These are phyloP conservation scores for Drosophila setifemur DNA, from an alignment of 1,140 invertebrate genomes.

Conservation along the genomic window DNA sequence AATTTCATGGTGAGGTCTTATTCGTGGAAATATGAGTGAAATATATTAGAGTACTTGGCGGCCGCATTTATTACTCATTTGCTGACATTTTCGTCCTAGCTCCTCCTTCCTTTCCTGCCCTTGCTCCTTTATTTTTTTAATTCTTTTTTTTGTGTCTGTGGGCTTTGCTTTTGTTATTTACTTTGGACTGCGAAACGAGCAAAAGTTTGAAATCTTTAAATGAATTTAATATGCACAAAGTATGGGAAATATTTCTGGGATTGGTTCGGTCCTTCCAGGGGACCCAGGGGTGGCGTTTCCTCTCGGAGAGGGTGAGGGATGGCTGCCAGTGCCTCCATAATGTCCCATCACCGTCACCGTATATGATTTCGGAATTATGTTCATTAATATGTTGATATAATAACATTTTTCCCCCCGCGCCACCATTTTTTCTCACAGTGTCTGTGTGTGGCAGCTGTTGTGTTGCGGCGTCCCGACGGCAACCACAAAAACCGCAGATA, in stretches of 20 bases:
- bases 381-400: constrained; percentile 51
- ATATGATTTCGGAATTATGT: constrained; percentile 49
- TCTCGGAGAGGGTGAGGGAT: too few species aligned
- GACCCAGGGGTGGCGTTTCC: too few species aligned
- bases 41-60: constrained; percentile 26
- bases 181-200: constrained; percentile 66
- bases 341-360: constrained; percentile 6
- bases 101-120: constrained; percentile 10
- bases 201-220: constrained; percentile 71
- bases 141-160: background rate
- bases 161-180: constrained; percentile 58
- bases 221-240: constrained; percentile 68
- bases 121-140: background rate
- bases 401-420: constrained; percentile 13
- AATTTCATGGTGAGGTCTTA: constrained; percentile 55
- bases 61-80: constrained; percentile 76
- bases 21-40: constrained; percentile 24
- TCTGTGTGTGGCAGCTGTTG: constrained; percentile 16
- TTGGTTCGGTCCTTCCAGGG: too few species aligned
- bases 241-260: constrained; percentile 40
- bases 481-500: constrained; percentile 21
- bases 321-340: too few species aligned
- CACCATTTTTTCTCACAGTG: background rate
- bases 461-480: constrained; percentile 30
- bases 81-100: constrained; percentile 52